Percentiles rank a stretch among this genome's conserved stretches.
Evolutionary conservation across 2,113 vertebrate species (phyloP).

Genomic region (Bagarius yarrelli): DNA sequence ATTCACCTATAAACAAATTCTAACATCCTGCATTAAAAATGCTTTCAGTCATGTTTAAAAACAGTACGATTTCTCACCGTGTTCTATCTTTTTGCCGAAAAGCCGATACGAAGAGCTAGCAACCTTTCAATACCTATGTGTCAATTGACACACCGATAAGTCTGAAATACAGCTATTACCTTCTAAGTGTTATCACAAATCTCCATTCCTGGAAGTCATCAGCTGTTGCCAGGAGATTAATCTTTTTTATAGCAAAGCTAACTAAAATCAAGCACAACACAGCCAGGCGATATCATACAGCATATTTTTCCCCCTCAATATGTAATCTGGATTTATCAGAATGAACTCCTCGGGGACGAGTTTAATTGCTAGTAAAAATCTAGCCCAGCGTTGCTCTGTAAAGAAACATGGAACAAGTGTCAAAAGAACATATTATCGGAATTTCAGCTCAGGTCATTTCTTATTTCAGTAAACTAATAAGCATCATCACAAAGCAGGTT

Average conservation of each 20-base stretch:
- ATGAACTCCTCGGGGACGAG: constrained; percentile 18
- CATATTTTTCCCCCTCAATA: constrained; percentile 6
- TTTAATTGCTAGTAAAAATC: constrained; percentile 10
- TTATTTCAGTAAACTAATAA: too few species aligned
- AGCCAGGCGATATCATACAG: constrained; percentile 15
- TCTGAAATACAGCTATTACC: constrained; percentile 18
- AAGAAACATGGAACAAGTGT: constrained; percentile 9
- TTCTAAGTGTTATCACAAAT: constrained; percentile 20
- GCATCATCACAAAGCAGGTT: too few species aligned
- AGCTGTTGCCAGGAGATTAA: constrained; percentile 27
- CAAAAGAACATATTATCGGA: neutral
- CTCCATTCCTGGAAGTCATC: constrained; percentile 19
- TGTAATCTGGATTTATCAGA: constrained; percentile 38
- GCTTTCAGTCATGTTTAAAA: neutral
- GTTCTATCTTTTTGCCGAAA: neutral
- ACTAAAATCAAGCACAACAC: constrained; percentile 12
- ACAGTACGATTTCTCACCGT: neutral
- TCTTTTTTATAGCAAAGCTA: constrained; percentile 3
- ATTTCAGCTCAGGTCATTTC: neutral
- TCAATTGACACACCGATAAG: constrained; percentile 20
- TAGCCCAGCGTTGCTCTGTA: neutral
- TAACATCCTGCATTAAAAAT: neutral
- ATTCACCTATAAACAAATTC: neutral
- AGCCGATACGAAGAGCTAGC: neutral
- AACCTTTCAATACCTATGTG: neutral